A percentile compares a stretch with the other conserved stretches of the same genome.
These are phyloP conservation scores for Anolis carolinensis DNA, from an alignment of 2,113 vertebrate genomes.

Conservation along the genomic window DNA sequence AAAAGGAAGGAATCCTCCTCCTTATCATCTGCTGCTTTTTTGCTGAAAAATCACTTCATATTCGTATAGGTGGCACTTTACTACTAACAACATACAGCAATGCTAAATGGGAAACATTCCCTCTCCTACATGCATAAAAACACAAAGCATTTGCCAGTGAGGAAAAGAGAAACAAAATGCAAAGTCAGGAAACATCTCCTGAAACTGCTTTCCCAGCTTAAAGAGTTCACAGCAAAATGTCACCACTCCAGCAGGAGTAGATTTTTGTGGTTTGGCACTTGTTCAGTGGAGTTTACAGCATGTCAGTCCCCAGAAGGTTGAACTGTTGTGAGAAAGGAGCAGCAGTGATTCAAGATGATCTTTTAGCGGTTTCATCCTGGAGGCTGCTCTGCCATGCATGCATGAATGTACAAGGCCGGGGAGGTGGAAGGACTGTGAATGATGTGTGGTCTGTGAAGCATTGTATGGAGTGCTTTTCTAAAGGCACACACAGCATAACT, in stretches of 20 bases:
- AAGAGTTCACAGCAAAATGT: conserved; percentile 33
- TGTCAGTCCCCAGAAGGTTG: conserved; percentile 47
- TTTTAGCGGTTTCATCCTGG: conserved; percentile 33
- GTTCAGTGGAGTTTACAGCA: conserved; percentile 54
- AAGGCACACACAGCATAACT: neutral
- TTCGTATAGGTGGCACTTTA: neutral
- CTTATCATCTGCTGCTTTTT: neutral
- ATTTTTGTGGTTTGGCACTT: conserved; percentile 45
- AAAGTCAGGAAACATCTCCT: conserved; percentile 23
- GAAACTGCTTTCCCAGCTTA: conserved; percentile 31
- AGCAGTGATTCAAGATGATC: conserved; percentile 42
- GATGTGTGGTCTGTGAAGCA: neutral
- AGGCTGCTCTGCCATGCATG: rapidly evolving
- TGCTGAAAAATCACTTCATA: neutral
- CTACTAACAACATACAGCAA: neutral
- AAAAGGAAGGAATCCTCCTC: neutral
- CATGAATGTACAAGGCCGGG: neutral
- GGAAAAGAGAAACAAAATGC: conserved; percentile 29
- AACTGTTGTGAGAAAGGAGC: conserved; percentile 48
- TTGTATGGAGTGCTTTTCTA: neutral
- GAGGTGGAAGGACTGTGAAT: conserved; percentile 33
- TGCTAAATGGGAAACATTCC: neutral
- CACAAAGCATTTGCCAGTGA: neutral
- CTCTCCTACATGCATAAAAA: neutral
- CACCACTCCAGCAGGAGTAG: conserved; percentile 40